Base-by-base conservation (phyloP, 2,888 invertebrate genomes). In the Tupiocoris notatus region DNA sequence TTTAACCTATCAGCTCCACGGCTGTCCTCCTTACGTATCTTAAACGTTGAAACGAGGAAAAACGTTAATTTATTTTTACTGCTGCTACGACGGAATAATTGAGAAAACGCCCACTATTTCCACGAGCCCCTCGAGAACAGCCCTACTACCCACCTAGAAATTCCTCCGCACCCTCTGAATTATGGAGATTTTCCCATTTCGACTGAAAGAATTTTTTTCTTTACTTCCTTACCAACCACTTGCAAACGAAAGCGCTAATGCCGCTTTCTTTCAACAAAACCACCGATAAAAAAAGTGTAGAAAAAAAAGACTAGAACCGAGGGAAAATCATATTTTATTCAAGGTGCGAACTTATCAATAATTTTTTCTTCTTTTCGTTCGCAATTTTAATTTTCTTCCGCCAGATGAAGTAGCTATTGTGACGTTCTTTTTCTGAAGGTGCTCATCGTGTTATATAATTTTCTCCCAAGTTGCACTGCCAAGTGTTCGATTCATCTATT, bases 51-150 rank as follows among this genome's bases (percentile, higher is more conserved):
- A 20, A 16, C n/a, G 18, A 21, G 22, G 67, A n/a, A 16, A 62
- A 71, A 71, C 71, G 62, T 71, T 71, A 71, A 71, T 71, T 71
- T 59, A 71, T 71, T 71, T 71, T 71, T 61, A 71, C 62, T 62
- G 67, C 67, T 23, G 67, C 67, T 56, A 22, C 67, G 56, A 39
- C 39, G 67, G 67, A 67, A 67, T 67, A 67, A 67, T 67, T 57
- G 67, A 67, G 67, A 67, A 67, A 67, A 67, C 54, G 67, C 67
- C 23, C 56, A 20, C 67, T 57, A 23, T 65, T 67, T 67, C 67
- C 67, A 67, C 67, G 67, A 67, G 54, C 17, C 67, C 57, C 67
- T 18, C 18, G 67, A 56, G 67, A 67, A 57, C 25, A 67, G 23
- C 56, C 67, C 17, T n/a, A 59, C n/a, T 18, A 59, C 59, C n/a